A percentile compares a stretch with the other conserved stretches of the same genome.
Conservation (phyloP, 2,888 invertebrate genomes). For the Anthophora plumipes region DNA sequence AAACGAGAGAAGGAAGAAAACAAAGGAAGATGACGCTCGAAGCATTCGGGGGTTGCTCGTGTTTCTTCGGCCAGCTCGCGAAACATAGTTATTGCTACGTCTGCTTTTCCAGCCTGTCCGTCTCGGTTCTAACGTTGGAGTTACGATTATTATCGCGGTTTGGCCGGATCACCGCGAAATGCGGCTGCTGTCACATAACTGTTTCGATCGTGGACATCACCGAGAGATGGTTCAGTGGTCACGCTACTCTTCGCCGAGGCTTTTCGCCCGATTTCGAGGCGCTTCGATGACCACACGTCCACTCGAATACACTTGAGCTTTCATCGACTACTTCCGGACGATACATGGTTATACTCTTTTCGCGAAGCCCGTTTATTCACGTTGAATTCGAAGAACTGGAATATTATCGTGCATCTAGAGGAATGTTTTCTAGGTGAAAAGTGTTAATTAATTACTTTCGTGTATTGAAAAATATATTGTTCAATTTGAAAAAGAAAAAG, state of each 20-base stretch:
- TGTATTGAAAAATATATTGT: too few species aligned
- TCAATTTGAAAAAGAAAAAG: too few species aligned
- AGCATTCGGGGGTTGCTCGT: constrained; percentile 49
- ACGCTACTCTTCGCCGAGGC: constrained; percentile 62
- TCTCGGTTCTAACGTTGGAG: constrained; percentile 55
- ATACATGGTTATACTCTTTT: constrained; percentile 10
- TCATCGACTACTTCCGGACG: constrained; percentile 1
- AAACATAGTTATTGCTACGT: constrained; percentile 56
- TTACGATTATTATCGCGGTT: constrained; percentile 77
- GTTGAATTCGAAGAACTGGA: accelerated
- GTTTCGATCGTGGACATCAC: constrained; percentile 77
- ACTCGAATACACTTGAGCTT: constrained; percentile 30
- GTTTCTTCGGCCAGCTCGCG: constrained; percentile 52
- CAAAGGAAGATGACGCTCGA: constrained; percentile 30
- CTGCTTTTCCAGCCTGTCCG: constrained; percentile 36
- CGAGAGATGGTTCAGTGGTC: constrained; percentile 73
- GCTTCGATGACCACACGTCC: constrained; percentile 28
- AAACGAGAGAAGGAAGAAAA: constrained; percentile 31
- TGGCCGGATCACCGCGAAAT: constrained; percentile 75
- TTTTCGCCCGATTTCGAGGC: constrained; percentile 70
- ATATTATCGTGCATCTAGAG: neutral
- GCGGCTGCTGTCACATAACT: constrained; percentile 82
- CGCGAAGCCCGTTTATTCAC: neutral
- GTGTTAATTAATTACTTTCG: too few species aligned
- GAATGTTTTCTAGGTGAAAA: neutral